Conservation (phyloP, 1,140 invertebrate species). For the Heliconius himera region DNA sequence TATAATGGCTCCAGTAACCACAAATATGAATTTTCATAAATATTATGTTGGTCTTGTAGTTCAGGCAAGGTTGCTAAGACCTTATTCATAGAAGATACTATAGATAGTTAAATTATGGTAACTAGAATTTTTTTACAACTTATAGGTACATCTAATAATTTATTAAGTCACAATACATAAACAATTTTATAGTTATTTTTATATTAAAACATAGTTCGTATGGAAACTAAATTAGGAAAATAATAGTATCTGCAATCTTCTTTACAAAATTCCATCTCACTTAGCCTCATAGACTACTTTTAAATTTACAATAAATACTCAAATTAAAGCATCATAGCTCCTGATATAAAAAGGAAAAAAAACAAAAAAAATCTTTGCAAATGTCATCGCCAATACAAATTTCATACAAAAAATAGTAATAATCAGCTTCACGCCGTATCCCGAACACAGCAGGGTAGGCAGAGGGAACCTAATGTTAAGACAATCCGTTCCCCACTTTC, state of each 20-base stretch:
- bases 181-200: too few species aligned
- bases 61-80: neutral
- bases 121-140: neutral
- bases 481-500: too few species aligned
- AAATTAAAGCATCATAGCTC: neutral
- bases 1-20: neutral
- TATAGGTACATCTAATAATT: too few species aligned
- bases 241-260: too few species aligned
- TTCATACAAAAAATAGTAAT: neutral
- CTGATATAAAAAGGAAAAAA: neutral
- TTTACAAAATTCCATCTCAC: too few species aligned
- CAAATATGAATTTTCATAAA: constrained; percentile 8
- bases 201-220: too few species aligned
- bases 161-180: too few species aligned
- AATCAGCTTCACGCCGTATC: too few species aligned
- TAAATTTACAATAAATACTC: neutral
- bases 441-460: too few species aligned
- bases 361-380: neutral
- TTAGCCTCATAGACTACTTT: too few species aligned
- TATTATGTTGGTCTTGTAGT: neutral
- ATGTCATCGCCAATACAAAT: neutral
- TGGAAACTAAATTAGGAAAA: too few species aligned
- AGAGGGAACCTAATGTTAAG: too few species aligned
- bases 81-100: neutral
- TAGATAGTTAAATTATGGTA: neutral